These are phyloP conservation scores for Channa argus DNA, from an alignment of 2,113 vertebrate species.

Conservation along the genomic window DNA sequence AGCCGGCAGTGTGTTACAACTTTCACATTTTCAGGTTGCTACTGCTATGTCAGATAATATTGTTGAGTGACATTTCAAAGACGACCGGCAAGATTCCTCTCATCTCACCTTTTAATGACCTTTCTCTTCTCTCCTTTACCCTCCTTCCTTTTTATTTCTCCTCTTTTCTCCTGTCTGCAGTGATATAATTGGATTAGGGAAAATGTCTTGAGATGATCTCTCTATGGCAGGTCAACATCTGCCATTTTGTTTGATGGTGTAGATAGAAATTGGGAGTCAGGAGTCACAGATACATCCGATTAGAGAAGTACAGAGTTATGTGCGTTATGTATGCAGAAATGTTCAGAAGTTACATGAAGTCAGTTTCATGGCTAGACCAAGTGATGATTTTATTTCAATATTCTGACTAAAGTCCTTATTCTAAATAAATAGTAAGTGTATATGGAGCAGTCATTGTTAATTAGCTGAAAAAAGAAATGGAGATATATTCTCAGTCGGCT, in stretches of 20 bases:
- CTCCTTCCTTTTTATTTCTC: background rate
- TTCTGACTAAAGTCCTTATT: no score
- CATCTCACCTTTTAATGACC: constrained; percentile 9
- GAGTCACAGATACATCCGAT: no score
- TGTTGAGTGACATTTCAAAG: constrained; percentile 17
- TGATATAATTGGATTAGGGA: constrained; percentile 30
- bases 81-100: constrained; percentile 5
- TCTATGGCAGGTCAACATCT: constrained; percentile 39
- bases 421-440: no score
- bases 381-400: no score
- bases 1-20: background rate
- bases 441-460: no score
- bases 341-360: no score
- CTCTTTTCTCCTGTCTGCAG: background rate
- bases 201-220: constrained; percentile 45
- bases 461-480: no score
- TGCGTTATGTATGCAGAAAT: no score
- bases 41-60: no score
- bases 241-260: constrained; percentile 38
- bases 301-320: no score
- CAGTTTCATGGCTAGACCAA: no score
- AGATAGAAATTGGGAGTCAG: constrained; percentile 1
- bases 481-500: no score
- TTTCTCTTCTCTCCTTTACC: constrained; percentile 4
- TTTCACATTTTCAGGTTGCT: constrained; percentile 6